Evolutionary conservation across 2,888 invertebrate species (phyloP), one percentile per base, ranked within the genome.

Genomic region (Athalia rosae): DNA sequence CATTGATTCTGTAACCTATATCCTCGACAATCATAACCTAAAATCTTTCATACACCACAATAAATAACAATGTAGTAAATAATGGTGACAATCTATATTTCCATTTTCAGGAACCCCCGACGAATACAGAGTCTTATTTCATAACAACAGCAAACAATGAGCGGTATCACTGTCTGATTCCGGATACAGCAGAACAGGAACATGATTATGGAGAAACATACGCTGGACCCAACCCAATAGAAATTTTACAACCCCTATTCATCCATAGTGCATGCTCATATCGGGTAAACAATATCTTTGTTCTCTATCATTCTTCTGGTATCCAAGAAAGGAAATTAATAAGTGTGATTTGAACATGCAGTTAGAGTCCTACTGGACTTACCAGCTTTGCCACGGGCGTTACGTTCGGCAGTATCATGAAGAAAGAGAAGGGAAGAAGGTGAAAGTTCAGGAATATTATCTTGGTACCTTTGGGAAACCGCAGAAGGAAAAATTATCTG

Each of bases 351-450:
- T 81, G 82, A n/a, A 58, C 7, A 3, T 11, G n/a, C 81, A 92
- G 92, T 90, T 97, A 71, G 98, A 97, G 87, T 94, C 95, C 3
- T 99, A 98, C 87, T 99, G 99, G 99, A 97, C 97, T 0, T 99
- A 99, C 89, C 98, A 99, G 90, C 93, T 99, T 48, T 99, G 99
- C 85, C 99, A 99, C 90, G 98, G 98, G 0, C 92, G 94, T 83
- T 95, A 95, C 88, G 93, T 99, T 3, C 92, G 97, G 45, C 99
- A 99, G 88, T 99, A 97, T 88, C 99, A 99, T 89, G 99, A 99
- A 88, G 97, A 98, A 84, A 93, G 97, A 82, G 98, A 98, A 89
- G 95, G 94, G n/a, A 95, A 96, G 90, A 93, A 94, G 88, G 92
- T 95, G 0, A 95, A 95, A 87, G 90, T 94, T 0, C 98, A 98